Conservation (phyloP, 2,888 invertebrate genomes). For the Melanchra persicariae region DNA sequence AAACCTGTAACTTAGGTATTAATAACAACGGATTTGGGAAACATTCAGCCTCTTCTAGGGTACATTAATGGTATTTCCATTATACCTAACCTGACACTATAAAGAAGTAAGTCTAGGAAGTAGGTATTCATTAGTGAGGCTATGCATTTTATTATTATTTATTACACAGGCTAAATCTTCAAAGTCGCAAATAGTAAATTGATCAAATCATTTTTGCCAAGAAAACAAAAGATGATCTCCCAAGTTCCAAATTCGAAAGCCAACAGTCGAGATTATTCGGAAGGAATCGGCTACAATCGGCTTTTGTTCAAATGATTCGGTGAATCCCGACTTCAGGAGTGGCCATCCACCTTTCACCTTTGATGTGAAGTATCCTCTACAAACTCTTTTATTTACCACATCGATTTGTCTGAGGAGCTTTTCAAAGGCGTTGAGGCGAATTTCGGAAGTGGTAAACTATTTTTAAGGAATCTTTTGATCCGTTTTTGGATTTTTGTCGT, state of each 20-base stretch:
- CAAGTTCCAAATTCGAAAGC: constrained; percentile 22
- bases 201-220: constrained; percentile 3
- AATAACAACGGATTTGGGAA: too few species aligned
- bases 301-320: constrained; percentile 45
- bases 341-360: constrained; percentile 51
- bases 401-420: constrained; percentile 60
- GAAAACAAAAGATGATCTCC: constrained; percentile 3
- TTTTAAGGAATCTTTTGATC: constrained; percentile 39
- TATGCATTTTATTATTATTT: too few species aligned
- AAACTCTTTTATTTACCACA: constrained; percentile 66
- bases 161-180: too few species aligned
- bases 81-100: too few species aligned
- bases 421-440: constrained; percentile 47
- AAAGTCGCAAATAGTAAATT: neutral
- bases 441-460: constrained; percentile 44
- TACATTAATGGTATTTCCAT: too few species aligned
- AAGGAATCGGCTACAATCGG: constrained; percentile 45
- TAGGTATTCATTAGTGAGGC: too few species aligned
- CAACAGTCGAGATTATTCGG: constrained; percentile 33
- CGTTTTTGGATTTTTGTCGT: constrained; percentile 1
- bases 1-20: too few species aligned
- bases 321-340: constrained; percentile 42
- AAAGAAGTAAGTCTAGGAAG: too few species aligned
- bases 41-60: too few species aligned
- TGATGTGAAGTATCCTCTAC: constrained; percentile 59